Conservation (phyloP, 2,797 vertebrate genomes). For the Acipenser transmontanus region DNA sequence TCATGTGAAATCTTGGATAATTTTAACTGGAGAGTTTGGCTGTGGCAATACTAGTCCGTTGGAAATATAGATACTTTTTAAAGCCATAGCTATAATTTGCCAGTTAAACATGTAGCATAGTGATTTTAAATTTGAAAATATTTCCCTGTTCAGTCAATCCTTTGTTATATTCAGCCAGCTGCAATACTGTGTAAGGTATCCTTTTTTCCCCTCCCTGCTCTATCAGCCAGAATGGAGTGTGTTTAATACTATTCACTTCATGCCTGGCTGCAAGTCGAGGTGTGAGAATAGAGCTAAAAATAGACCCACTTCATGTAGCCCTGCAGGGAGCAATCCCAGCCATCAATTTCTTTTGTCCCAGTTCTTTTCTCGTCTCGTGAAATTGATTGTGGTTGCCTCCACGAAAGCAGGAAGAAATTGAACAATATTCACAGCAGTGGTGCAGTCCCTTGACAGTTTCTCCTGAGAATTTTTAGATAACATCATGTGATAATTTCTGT, state of each 20-base stretch:
- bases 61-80: no score
- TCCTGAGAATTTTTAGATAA: conserved; percentile 29
- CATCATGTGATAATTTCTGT: conserved; percentile 18
- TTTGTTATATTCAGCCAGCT: conserved; percentile 31
- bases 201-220: conserved; percentile 23
- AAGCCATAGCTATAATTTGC: no score
- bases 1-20: no score
- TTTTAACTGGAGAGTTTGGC: no score
- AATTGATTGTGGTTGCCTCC: conserved; percentile 55
- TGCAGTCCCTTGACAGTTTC: conserved; percentile 28
- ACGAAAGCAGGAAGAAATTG: conserved; percentile 51
- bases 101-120: no score
- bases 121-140: no score
- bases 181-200: background rate
- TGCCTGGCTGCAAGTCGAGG: conserved; percentile 55
- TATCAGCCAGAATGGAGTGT: conserved; percentile 37
- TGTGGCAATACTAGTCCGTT: no score
- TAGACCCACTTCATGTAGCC: conserved; percentile 49
- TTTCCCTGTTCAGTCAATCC: conserved; percentile 16
- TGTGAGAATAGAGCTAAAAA: conserved; percentile 68
- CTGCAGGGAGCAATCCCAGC: conserved; percentile 39
- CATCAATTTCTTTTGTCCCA: conserved; percentile 52
- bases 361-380: conserved; percentile 48
- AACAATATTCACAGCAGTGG: conserved; percentile 34
- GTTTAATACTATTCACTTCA: conserved; percentile 63